phyloP scores from a whole-genome alignment of 1,140 invertebrate species.

The Ectropis grisescens region DNA sequence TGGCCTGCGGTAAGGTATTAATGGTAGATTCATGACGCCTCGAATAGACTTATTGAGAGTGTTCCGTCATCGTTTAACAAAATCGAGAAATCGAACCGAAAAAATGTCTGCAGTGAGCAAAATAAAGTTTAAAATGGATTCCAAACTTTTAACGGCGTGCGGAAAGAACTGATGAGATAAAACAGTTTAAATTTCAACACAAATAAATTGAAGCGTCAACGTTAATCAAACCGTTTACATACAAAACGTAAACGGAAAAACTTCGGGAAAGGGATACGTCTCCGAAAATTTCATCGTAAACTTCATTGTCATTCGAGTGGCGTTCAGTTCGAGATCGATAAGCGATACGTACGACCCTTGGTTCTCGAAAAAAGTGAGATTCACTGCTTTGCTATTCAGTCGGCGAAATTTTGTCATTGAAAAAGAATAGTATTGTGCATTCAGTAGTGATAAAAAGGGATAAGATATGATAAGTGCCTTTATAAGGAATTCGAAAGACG shows the following conservation, averaged over 20 bases:
- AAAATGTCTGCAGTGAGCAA: no score
- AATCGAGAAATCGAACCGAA: no score
- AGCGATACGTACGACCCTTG: conserved; percentile 27
- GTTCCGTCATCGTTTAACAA: no score
- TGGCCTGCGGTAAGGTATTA: conserved; percentile 52
- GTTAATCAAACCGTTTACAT: no score
- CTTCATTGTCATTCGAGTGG: conserved; percentile 23
- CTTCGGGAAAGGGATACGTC: conserved; percentile 3
- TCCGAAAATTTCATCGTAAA: conserved; percentile 16
- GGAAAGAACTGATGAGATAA: conserved; percentile 11
- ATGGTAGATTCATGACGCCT: conserved; percentile 48
- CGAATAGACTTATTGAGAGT: no score
- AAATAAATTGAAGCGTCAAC: no score
- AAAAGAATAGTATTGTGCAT: conserved; percentile 29
- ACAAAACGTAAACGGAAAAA: no score
- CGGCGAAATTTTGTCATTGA: conserved; percentile 33
- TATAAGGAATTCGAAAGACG: no score
- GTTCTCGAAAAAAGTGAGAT: conserved; percentile 28
- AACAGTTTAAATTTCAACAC: conserved; percentile 17
- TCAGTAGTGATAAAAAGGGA: conserved; percentile 28
- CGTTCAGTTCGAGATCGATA: conserved; percentile 35
- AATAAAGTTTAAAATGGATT: no score
- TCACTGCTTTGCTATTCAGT: conserved; percentile 29
- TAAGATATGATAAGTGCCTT: conserved; percentile 21
- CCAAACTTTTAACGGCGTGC: no score